Conservation (phyloP, 2,888 invertebrate genomes). For the Odontocolon sp. region DNA sequence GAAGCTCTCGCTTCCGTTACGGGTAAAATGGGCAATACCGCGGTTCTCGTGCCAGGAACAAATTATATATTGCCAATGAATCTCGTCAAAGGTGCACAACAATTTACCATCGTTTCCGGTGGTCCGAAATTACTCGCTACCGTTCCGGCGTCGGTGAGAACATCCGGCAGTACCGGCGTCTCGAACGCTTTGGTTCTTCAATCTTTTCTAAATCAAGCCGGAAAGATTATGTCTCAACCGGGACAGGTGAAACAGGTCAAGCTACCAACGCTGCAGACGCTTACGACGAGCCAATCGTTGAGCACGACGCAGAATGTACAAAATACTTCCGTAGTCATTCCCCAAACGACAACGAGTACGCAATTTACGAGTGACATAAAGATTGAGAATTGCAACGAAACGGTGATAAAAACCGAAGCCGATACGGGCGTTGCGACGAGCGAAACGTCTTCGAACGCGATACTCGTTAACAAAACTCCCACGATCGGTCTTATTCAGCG, state of each 20-base stretch:
- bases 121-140: conserved; percentile 83
- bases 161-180: conserved; percentile 77
- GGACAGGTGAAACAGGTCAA: conserved; percentile 75
- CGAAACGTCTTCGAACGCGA: conserved; percentile 52
- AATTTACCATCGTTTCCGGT: conserved; percentile 88
- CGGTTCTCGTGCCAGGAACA: conserved; percentile 86
- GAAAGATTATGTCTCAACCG: conserved; percentile 78
- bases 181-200: conserved; percentile 86
- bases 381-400: conserved; percentile 33
- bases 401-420: conserved; percentile 52
- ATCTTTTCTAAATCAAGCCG: conserved; percentile 86
- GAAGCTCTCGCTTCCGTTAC: conserved; percentile 85
- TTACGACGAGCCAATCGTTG: conserved; percentile 67
- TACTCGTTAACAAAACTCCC: conserved; percentile 74
- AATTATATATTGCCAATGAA: conserved; percentile 88
- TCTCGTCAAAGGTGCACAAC: conserved; percentile 87
- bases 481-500: conserved; percentile 74
- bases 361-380: conserved; percentile 66
- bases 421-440: conserved; percentile 25
- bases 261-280: conserved; percentile 73
- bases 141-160: conserved; percentile 73
- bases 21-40: conserved; percentile 84
- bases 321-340: conserved; percentile 69
- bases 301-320: conserved; percentile 63
- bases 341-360: conserved; percentile 67